Percentiles rank a stretch among this genome's conserved stretches.
phyloP scores from a whole-genome alignment of 2,113 vertebrate species.

The Oryzias melastigma region DNA sequence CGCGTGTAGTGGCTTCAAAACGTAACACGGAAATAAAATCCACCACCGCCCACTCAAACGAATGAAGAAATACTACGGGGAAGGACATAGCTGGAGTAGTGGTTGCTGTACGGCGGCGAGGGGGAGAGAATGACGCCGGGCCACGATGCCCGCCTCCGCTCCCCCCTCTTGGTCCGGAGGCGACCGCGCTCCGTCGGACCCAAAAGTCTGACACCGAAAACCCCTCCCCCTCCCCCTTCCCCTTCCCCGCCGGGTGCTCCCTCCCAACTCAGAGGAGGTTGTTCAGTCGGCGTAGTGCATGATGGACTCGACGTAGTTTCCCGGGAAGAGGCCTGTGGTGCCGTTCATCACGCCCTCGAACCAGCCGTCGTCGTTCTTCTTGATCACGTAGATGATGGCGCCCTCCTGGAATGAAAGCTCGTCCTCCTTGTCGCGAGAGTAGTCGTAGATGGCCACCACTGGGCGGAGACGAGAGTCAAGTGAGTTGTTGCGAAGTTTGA shows the following conservation, averaged over 20 bases:
- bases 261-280: conserved; percentile 15
- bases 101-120: conserved; percentile 56
- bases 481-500: background rate
- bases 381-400: conserved; percentile 99
- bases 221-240: conserved; percentile 22
- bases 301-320: conserved; percentile 98
- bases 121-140: conserved; percentile 49
- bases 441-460: conserved; percentile 99
- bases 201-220: conserved; percentile 62
- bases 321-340: conserved; percentile 96
- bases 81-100: conserved; percentile 57
- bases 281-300: conserved; percentile 98
- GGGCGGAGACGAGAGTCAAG: background rate
- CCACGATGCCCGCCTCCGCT: conserved; percentile 30
- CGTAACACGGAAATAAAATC: conserved; percentile 41
- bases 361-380: conserved; percentile 99
- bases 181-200: conserved; percentile 65
- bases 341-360: conserved; percentile 97
- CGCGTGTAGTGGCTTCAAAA: conserved; percentile 47
- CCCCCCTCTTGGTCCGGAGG: conserved; percentile 18
- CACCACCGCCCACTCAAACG: conserved; percentile 34
- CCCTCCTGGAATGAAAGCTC: conserved; percentile 99
- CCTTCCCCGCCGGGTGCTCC: conserved; percentile 4
- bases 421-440: conserved; percentile 94
- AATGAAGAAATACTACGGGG: conserved; percentile 47